phyloP scores from a whole-genome alignment of 2,797 vertebrate species.

The Malacoraja senta region DNA sequence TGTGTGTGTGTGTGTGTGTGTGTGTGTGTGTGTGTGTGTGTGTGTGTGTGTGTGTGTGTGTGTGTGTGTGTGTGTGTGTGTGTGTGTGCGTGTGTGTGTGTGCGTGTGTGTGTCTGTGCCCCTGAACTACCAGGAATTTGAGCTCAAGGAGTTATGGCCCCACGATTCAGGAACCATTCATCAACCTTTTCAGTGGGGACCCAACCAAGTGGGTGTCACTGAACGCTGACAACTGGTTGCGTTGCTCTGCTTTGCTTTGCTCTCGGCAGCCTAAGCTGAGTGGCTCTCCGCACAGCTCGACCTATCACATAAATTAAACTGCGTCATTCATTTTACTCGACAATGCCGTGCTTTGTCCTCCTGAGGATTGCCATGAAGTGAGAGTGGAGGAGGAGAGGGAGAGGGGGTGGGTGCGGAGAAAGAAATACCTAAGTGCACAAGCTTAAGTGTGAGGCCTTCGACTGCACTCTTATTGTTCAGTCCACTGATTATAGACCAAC shows the following conservation, averaged over 20 bases:
- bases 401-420: background rate
- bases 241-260: background rate
- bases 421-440: conserved; percentile 19
- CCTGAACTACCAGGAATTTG: background rate
- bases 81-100: background rate
- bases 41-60: background rate
- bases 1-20: background rate
- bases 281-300: background rate
- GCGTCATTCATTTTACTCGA: conserved; percentile 8
- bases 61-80: background rate
- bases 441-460: background rate
- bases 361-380: background rate
- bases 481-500: background rate
- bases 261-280: background rate
- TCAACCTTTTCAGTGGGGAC: background rate
- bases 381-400: background rate
- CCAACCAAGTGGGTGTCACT: background rate
- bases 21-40: too few species aligned
- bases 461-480: background rate
- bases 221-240: background rate
- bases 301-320: conserved; percentile 14
- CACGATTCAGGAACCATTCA: background rate
- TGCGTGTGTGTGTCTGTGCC: background rate
- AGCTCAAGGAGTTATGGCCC: background rate
- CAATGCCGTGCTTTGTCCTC: background rate